A percentile compares a stretch with the other conserved stretches of the same genome.
Evolutionary conservation across 2,888 invertebrate species (phyloP).

Genomic region (Bombylius discolor): DNA sequence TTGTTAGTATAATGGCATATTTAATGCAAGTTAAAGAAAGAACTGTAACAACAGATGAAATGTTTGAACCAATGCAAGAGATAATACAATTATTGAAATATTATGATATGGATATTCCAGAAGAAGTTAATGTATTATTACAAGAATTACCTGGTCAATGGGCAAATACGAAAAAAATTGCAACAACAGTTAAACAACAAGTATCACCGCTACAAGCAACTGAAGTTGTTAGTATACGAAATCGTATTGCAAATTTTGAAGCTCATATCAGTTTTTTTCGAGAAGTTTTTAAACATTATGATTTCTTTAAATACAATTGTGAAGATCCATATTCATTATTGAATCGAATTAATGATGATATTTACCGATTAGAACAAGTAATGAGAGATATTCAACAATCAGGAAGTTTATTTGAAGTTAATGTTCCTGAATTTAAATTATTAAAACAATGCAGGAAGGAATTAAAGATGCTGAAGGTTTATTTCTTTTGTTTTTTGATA

Average conservation of each 20-base stretch:
- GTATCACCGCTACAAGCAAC: slow-evolving; percentile 90
- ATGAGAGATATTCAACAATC: slow-evolving; percentile 80
- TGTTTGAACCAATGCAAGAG: slow-evolving; percentile 89
- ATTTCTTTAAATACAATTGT: slow-evolving; percentile 64
- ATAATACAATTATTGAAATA: slow-evolving; percentile 85
- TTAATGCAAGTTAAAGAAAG: slow-evolving; percentile 86
- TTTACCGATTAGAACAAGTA: slow-evolving; percentile 67
- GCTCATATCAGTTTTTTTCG: slow-evolving; percentile 68
- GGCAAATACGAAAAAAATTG: slow-evolving; percentile 87
- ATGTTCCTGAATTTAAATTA: slow-evolving; percentile 86
- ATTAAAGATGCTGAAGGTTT: slow-evolving; percentile 67
- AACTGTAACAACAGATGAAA: slow-evolving; percentile 75
- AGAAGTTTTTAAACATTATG: slow-evolving; percentile 72
- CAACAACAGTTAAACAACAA: slow-evolving; percentile 80
- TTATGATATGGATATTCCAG: slow-evolving; percentile 93
- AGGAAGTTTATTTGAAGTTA: slow-evolving; percentile 88
- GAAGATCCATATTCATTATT: slow-evolving; percentile 58
- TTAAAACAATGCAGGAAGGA: slow-evolving; percentile 86
- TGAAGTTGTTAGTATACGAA: slow-evolving; percentile 82
- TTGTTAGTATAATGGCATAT: slow-evolving; percentile 89
- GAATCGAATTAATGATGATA: slow-evolving; percentile 65
- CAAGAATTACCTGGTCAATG: slow-evolving; percentile 92
- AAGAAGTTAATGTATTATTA: slow-evolving; percentile 83
- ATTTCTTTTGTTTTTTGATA: no score
- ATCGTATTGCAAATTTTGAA: slow-evolving; percentile 77